These are phyloP conservation scores for Calvadosia cruxmelitensis DNA, from an alignment of 30 jellyfish, hydroid and myxozoan species.

Conservation along the genomic window DNA sequence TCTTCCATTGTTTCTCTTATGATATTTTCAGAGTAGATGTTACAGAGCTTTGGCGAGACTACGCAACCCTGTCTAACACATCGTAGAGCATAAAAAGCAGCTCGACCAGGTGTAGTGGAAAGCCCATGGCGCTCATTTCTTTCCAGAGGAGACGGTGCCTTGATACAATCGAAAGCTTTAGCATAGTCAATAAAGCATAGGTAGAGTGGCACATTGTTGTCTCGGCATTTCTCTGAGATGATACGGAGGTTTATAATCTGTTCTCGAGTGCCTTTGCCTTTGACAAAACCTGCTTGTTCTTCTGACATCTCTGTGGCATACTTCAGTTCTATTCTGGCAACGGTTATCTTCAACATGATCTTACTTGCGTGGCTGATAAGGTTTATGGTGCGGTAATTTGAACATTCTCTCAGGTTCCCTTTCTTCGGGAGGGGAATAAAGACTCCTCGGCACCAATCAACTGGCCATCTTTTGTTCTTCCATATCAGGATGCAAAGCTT, in stretches of 20 bases:
- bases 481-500: no score
- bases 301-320: no score
- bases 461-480: no score
- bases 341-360: no score
- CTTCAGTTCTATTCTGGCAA: no score
- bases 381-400: no score
- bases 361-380: no score
- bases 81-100: constrained; percentile 17
- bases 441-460: no score
- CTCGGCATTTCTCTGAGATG: constrained; percentile 2
- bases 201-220: constrained; percentile 5
- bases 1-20: constrained; percentile 2
- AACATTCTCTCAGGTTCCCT: no score
- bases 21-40: constrained; percentile 17
- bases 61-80: constrained; percentile 39
- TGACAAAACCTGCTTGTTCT: constrained; percentile 28
- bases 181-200: constrained; percentile 20
- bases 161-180: constrained; percentile 27
- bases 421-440: no score
- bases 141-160: constrained; percentile 11
- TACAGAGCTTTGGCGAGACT: constrained; percentile 33
- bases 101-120: constrained; percentile 17
- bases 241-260: constrained; percentile 2
- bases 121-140: constrained; percentile 10
- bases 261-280: constrained; percentile 7